These are phyloP conservation scores for Echiichthys vipera DNA, from an alignment of 2,797 vertebrate genomes.

Conservation along the genomic window DNA sequence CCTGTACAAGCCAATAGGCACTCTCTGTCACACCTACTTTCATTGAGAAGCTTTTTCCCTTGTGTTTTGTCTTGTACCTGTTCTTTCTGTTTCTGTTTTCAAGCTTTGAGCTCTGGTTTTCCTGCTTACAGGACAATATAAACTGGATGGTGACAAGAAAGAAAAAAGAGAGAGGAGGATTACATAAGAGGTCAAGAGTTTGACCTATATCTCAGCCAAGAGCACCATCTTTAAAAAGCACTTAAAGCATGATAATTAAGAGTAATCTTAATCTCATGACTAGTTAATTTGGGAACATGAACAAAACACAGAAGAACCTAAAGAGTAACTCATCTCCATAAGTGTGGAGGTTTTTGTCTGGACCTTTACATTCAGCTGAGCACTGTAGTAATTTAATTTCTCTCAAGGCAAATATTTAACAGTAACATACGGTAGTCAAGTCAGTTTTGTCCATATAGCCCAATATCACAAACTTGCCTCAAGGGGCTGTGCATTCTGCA, in stretches of 20 bases:
- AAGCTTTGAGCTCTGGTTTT: background rate
- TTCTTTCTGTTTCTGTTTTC: background rate
- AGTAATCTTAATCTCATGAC: background rate
- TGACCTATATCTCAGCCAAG: background rate
- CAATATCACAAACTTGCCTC: no score
- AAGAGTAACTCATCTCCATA: background rate
- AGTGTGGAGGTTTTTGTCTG: background rate
- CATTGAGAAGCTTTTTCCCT: conserved; percentile 4
- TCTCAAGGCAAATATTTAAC: no score
- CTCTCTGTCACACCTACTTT: background rate
- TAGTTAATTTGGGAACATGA: background rate
- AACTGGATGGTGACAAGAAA: conserved; percentile 9
- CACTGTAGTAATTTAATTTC: background rate
- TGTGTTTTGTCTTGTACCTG: conserved; percentile 9
- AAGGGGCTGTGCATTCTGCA: no score
- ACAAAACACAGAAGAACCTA: background rate
- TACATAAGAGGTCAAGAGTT: background rate
- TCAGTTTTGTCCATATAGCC: background rate
- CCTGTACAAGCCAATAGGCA: background rate
- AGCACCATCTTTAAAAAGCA: background rate
- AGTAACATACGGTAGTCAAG: background rate
- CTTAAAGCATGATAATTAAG: background rate
- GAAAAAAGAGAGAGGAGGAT: conserved; percentile 1
- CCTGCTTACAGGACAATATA: background rate
- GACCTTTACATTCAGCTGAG: background rate